A percentile compares a stretch with the other conserved stretches of the same genome.
Conservation (phyloP, 2,888 invertebrate genomes). For the Mythimna impura region DNA sequence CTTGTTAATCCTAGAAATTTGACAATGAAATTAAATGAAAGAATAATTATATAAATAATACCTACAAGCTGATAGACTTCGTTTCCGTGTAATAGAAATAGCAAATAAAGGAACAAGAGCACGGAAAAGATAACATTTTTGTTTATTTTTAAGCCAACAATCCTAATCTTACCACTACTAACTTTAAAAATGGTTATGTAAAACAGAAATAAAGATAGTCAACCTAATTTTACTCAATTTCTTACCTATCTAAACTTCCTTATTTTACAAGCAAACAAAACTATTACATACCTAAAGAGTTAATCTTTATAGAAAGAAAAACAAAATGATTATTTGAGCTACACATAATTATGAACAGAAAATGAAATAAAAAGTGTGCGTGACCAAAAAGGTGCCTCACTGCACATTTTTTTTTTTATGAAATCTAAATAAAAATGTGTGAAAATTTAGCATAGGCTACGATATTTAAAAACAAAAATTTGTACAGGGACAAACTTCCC, state of each 20-base stretch:
- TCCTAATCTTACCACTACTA: constrained; percentile 16
- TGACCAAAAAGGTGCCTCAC: no score
- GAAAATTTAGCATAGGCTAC: no score
- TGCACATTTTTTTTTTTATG: no score
- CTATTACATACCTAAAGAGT: background rate
- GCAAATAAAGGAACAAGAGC: constrained; percentile 8
- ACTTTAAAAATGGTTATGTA: constrained; percentile 22
- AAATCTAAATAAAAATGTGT: no score
- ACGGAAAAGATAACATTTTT: constrained; percentile 4
- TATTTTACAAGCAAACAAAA: background rate
- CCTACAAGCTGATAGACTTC: background rate
- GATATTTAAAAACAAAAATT: no score
- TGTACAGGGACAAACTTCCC: no score
- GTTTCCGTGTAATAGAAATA: constrained; percentile 14
- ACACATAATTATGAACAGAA: no score
- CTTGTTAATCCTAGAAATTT: background rate
- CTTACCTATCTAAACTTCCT: background rate
- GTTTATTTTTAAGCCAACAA: background rate
- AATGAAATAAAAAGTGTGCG: no score
- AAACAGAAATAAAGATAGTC: background rate
- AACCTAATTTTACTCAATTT: constrained; percentile 1
- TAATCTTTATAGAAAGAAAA: background rate
- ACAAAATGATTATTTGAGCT: no score
- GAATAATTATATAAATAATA: background rate
- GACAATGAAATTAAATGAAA: background rate